Conservation (phyloP, 1,140 invertebrate genomes). For the Drosophila pseudoananassae region DNA sequence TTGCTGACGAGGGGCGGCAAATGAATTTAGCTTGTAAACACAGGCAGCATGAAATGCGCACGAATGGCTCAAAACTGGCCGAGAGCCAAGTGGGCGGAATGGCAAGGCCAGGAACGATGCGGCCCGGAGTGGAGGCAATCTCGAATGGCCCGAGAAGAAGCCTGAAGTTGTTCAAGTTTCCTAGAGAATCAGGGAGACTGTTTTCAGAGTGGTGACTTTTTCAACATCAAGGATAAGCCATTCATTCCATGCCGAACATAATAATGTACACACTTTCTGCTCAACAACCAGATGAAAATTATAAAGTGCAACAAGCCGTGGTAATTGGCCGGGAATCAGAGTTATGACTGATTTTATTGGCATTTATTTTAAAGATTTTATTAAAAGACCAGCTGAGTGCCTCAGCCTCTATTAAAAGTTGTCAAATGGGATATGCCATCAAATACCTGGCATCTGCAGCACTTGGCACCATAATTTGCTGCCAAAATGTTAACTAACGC, state of each 20-base stretch:
- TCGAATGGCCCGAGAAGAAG: slow-evolving; percentile 37
- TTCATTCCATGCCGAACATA: slow-evolving; percentile 1
- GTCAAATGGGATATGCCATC: slow-evolving; percentile 31
- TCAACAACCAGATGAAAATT: slow-evolving; percentile 19
- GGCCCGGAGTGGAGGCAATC: slow-evolving; percentile 30
- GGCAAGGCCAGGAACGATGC: neutral
- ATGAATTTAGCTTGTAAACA: slow-evolving; percentile 53
- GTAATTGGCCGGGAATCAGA: neutral
- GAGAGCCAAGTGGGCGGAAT: slow-evolving; percentile 25
- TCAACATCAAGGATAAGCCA: slow-evolving; percentile 4
- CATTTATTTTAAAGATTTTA: too few species aligned
- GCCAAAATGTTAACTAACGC: slow-evolving; percentile 63
- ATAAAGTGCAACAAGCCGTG: slow-evolving; percentile 2
- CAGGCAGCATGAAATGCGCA: slow-evolving; percentile 46
- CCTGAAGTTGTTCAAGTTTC: slow-evolving; percentile 42
- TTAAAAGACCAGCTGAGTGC: too few species aligned
- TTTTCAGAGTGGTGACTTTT: slow-evolving; percentile 10
- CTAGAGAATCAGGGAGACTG: slow-evolving; percentile 22
- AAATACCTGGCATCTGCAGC: slow-evolving; percentile 61
- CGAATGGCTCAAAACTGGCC: slow-evolving; percentile 37
- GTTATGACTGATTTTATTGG: neutral
- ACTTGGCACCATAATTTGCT: slow-evolving; percentile 48
- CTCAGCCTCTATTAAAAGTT: slow-evolving; percentile 3
- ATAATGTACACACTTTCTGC: slow-evolving; percentile 15
- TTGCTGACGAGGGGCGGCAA: slow-evolving; percentile 30